Base-by-base conservation (phyloP, 2,797 vertebrate genomes). In the Erpetoichthys calabaricus region DNA sequence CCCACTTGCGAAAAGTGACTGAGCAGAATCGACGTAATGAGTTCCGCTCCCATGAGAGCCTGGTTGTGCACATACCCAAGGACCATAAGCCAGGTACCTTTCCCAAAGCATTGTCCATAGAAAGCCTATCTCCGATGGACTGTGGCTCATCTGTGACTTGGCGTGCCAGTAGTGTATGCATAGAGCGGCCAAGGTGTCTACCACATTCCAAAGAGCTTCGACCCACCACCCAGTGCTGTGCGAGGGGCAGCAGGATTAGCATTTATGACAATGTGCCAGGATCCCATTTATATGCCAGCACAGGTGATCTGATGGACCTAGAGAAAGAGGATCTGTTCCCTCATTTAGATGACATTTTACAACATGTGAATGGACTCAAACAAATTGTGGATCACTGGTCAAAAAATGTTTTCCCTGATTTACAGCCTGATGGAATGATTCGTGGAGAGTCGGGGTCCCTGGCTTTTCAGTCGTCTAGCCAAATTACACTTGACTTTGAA, bases 11-110 rank as follows among this genome's bases (percentile, higher is more conserved):
- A 64, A 81, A 84, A 59, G 70, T 82, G 0, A 74, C 75, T 1
- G 84, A 88, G 64, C 82, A 88, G 63, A 90, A 87, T 64, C 84
- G 70, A 53, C 76, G 69, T 42, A 92, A 90, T 25, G 91, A 90
- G 61, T 97, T 94, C 65, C 92, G 86, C 71, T 99, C 95, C 50
- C 91, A 99, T 53, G 95, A 99, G 78, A 86, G 91, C 64, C 70
- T 97, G 60, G 86, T 98, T 56, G 92, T 99, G 45, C 91, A 94
- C 67, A 81, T 99, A 67, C 96, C 96, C 52, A 94, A 96, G 77
- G 96, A 99, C 71, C 95, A 99, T 79, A 99, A 98, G 66, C 96
- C 96, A 0, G 96, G 96, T 59, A 99, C 96, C 0, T 98, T 99
- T 65, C 96, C 95, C 50, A 98, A 98, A 79, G 94, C 96, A 1